These are phyloP conservation scores for Hoplodrina ambigua DNA, from an alignment of 2,888 invertebrate genomes.

Conservation along the genomic window DNA sequence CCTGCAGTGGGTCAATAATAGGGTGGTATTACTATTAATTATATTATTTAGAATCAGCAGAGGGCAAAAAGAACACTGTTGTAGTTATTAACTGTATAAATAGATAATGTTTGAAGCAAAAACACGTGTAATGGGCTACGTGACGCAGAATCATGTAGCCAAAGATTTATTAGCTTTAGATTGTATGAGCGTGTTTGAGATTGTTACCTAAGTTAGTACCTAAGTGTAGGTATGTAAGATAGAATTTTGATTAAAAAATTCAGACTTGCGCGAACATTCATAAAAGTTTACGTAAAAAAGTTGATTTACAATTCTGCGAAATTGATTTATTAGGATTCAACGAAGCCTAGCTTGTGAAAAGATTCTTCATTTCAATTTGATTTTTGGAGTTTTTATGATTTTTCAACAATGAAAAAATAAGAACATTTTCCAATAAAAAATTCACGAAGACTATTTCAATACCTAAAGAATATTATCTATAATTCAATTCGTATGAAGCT, in stretches of 20 bases:
- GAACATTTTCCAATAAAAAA: background rate
- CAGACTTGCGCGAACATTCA: background rate
- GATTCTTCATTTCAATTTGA: background rate
- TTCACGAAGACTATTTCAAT: background rate
- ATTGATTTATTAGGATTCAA: slow-evolving; percentile 15
- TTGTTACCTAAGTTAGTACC: background rate
- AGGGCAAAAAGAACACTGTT: no score
- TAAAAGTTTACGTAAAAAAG: background rate
- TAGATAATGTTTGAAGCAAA: background rate
- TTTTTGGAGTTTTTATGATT: background rate
- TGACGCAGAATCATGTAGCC: no score
- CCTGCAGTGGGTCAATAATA: no score
- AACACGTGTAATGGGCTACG: background rate
- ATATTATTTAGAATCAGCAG: no score
- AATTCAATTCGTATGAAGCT: background rate
- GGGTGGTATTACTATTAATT: no score
- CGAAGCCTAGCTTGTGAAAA: background rate
- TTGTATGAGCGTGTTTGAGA: background rate
- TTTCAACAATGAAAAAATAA: background rate
- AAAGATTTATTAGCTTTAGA: background rate
- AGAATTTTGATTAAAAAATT: background rate
- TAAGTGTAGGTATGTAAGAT: background rate
- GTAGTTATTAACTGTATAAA: no score
- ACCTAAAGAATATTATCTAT: background rate
- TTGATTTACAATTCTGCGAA: slow-evolving; percentile 21